Evolutionary conservation across 2,113 vertebrate species (phyloP).

Genomic region (Muscicapa adusta): DNA sequence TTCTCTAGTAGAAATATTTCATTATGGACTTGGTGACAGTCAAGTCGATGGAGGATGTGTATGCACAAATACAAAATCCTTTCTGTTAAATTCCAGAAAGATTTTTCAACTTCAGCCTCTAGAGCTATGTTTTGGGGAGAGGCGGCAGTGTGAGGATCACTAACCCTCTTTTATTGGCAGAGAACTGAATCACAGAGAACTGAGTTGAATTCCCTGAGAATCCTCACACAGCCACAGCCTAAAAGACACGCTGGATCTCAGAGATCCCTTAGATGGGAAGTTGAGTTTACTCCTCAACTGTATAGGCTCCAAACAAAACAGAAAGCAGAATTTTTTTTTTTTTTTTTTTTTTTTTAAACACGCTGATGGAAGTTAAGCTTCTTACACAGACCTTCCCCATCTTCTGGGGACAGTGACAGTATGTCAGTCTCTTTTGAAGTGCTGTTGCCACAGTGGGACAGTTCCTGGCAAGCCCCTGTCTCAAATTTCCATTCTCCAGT

Average conservation of each 20-base stretch:
- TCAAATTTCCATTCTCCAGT: background rate
- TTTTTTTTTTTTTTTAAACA: background rate
- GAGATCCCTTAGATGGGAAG: background rate
- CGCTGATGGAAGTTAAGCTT: background rate
- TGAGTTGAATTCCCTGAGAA: background rate
- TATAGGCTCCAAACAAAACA: background rate
- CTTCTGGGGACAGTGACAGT: background rate
- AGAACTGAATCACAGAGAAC: background rate
- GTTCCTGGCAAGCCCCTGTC: background rate
- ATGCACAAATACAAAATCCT: background rate
- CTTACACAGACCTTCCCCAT: background rate
- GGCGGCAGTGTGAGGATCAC: background rate
- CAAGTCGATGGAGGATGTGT: background rate
- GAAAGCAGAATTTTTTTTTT: background rate
- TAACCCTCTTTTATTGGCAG: background rate
- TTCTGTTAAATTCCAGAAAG: background rate
- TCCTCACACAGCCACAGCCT: background rate
- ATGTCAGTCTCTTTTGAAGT: accelerated
- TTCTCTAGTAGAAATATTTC: background rate
- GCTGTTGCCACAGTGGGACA: background rate
- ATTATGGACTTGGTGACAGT: background rate
- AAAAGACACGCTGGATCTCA: background rate
- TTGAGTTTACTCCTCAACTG: background rate
- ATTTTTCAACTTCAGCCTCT: background rate
- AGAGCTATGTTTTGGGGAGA: background rate